Base-by-base conservation (phyloP, 2,797 vertebrate species). In the Gouania willdenowi region DNA sequence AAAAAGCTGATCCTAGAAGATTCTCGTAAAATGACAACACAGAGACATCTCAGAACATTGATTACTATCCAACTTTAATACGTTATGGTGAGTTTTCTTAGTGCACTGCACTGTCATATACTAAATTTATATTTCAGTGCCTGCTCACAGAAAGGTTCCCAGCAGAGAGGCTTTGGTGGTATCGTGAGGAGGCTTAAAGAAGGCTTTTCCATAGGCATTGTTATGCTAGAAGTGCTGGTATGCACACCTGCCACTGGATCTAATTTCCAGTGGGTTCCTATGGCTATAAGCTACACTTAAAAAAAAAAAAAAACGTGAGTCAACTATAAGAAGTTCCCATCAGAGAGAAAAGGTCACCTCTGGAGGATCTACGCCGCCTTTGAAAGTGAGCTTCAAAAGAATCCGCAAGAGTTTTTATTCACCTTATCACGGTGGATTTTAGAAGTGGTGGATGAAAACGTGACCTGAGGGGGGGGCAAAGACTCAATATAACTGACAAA, bases 11-110 rank as follows among this genome's bases (percentile, higher is more conserved):
- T 53, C 40, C 58, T 48, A n/a, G n/a, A n/a, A n/a, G 55, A 64
- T 71, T 85, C 75, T 66, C 47, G 53, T 33, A 64, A 70, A 78
- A 75, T 85, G 16, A 29, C 64, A 66, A 84, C 76, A 79, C 71
- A 60, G 50, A 75, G 47, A 56, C 48, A 63, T 77, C 73, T 77
- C 52, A 39, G 55, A 60, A 33, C 64, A 74, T 60, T 66, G 65
- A 56, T 66, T 46, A 47, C 62, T 61, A 72, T 71, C 72, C 61
- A 12, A 53, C 71, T 65, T 69, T 52, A 71, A 68, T 75, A 68
- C 48, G 29, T 41, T 26, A 39, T 48, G 43, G 54, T 31, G 6
- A 32, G 32, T 35, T 37, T 26, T 47, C 24, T 38, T 11, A 9
- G 52, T 30, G n/a, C n/a, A n/a, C n/a, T n/a, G 30, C 17, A 5